phyloP scores from a whole-genome alignment of 2,113 vertebrate genomes.

The Dendrocopos noguchii region DNA sequence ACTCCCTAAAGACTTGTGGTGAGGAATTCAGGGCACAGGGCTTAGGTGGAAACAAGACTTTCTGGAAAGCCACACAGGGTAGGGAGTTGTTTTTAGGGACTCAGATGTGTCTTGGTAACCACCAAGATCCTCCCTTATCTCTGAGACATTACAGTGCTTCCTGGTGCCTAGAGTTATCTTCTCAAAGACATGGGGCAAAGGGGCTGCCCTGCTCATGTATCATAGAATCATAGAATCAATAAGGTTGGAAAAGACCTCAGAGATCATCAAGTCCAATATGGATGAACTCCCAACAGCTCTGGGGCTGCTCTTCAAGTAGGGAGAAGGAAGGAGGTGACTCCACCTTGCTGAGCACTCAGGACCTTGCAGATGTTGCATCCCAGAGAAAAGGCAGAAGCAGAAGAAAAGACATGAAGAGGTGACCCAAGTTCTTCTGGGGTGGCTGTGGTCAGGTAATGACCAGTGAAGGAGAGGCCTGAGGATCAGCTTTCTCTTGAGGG shows the following conservation, averaged over 20 bases:
- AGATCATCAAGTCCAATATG: too few species aligned
- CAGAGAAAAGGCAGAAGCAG: neutral
- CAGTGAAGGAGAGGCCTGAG: neutral
- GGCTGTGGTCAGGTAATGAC: neutral
- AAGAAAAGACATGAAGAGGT: neutral
- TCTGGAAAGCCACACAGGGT: neutral
- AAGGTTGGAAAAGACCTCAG: too few species aligned
- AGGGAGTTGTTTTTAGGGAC: neutral
- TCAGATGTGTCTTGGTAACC: neutral
- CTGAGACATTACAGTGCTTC: neutral
- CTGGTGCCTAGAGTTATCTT: neutral
- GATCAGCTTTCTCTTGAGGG: neutral
- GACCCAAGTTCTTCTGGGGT: neutral
- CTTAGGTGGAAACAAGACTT: neutral
- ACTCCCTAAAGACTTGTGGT: neutral
- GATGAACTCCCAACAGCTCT: neutral
- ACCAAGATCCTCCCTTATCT: neutral
- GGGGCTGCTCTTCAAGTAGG: fast-evolving
- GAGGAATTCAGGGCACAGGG: neutral
- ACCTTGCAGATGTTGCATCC: neutral
- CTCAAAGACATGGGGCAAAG: neutral
- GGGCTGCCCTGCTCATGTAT: neutral
- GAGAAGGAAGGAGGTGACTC: neutral
- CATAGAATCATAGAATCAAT: too few species aligned
- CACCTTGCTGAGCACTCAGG: neutral